A percentile compares a stretch with the other conserved stretches of the same genome.
These are phyloP conservation scores for Sphenodon punctatus DNA, from an alignment of 2,797 vertebrate genomes.

Conservation along the genomic window DNA sequence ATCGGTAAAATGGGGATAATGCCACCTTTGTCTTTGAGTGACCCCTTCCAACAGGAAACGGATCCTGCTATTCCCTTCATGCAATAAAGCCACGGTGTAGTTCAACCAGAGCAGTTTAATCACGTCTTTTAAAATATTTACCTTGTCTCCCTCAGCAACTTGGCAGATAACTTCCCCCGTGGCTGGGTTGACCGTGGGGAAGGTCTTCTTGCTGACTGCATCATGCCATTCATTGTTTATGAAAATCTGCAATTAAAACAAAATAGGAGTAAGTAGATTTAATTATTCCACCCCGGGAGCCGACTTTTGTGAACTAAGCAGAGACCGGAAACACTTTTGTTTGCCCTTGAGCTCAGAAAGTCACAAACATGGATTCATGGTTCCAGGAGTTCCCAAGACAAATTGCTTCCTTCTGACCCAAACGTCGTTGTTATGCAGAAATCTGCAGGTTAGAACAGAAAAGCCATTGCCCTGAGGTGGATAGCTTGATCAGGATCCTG, in stretches of 20 bases:
- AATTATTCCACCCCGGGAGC: accelerated
- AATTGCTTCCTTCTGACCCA: too few species aligned
- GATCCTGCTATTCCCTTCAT: too few species aligned
- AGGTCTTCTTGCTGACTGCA: conserved; percentile 87
- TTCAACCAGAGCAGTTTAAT: too few species aligned
- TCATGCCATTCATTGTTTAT: conserved; percentile 96
- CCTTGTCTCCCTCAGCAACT: conserved; percentile 91
- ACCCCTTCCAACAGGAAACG: too few species aligned
- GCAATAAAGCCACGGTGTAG: too few species aligned
- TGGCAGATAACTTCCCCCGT: conserved; percentile 94
- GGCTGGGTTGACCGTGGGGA: conserved; percentile 90
- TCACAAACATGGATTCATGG: background rate
- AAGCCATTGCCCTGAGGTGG: too few species aligned
- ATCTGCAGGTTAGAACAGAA: too few species aligned
- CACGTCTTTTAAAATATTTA: conserved; percentile 49
- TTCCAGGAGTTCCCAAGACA: background rate
- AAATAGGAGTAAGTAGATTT: background rate
- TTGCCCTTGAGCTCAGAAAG: background rate
- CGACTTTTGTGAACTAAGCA: background rate
- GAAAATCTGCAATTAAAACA: conserved; percentile 82
- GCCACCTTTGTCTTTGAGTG: background rate
- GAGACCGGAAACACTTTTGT: accelerated
- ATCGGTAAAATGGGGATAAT: background rate
- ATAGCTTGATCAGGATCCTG: too few species aligned
- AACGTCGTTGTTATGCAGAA: too few species aligned